Evolutionary conservation across 2,113 vertebrate species (phyloP).

Genomic region (Cebidichthys violaceus): DNA sequence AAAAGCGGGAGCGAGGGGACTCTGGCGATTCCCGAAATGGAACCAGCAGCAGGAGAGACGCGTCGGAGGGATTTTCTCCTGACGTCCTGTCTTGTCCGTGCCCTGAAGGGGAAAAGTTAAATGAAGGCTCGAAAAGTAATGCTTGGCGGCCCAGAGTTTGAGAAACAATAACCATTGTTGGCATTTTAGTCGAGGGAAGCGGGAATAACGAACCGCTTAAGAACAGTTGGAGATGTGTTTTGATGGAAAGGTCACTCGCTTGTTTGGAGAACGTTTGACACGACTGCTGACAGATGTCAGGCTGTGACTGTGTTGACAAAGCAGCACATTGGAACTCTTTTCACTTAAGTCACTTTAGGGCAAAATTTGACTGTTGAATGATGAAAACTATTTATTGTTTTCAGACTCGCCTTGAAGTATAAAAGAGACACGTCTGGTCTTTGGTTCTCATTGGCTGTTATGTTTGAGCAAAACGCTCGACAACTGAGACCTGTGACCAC

Average conservation of each 20-base stretch:
- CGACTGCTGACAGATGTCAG: neutral
- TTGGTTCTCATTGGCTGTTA: neutral
- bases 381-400: neutral
- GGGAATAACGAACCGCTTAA: conserved; percentile 21
- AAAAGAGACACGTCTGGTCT: neutral
- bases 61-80: conserved; percentile 42
- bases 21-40: conserved; percentile 52
- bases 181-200: neutral
- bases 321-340: neutral
- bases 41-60: conserved; percentile 41
- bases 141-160: conserved; percentile 14
- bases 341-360: too few species aligned
- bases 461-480: neutral
- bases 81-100: conserved; percentile 17
- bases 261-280: neutral
- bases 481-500: conserved; percentile 15
- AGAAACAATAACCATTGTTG: neutral
- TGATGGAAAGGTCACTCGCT: conserved; percentile 45
- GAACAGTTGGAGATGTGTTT: neutral
- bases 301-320: neutral
- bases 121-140: conserved; percentile 32
- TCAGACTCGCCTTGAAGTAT: neutral
- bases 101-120: conserved; percentile 51
- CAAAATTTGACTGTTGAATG: too few species aligned
- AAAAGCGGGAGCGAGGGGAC: conserved; percentile 38